These are phyloP conservation scores for Prosopocoilus inquinatus DNA, from an alignment of 2,888 invertebrate genomes.

Conservation along the genomic window DNA sequence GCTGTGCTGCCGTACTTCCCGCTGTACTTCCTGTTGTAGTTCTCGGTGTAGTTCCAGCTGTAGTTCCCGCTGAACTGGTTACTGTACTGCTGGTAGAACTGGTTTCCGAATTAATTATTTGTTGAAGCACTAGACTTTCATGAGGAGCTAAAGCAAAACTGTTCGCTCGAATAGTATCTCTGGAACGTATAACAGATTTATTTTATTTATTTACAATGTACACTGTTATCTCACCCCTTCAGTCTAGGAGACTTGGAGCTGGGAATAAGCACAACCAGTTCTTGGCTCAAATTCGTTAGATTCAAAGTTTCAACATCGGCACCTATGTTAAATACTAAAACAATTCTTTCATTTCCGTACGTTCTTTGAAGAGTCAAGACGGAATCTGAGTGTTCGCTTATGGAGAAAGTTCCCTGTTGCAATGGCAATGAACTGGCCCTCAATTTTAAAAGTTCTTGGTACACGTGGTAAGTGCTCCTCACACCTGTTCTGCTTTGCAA, in stretches of 20 bases:
- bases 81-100: too few relatives aligned
- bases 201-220: background rate
- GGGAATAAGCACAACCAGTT: background rate
- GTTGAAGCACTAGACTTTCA: background rate
- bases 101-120: too few relatives aligned
- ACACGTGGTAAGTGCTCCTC: constrained; percentile 63
- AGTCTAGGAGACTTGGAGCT: background rate
- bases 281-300: constrained; percentile 38
- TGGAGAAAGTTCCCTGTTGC: constrained; percentile 49
- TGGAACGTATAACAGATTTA: background rate
- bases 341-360: constrained; percentile 11
- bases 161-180: background rate
- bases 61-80: too few relatives aligned
- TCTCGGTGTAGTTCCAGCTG: too few relatives aligned
- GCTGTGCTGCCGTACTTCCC: too few relatives aligned
- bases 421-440: constrained; percentile 53
- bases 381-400: background rate
- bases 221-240: background rate
- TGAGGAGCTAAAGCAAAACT: background rate
- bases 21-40: too few relatives aligned
- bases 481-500: constrained; percentile 47
- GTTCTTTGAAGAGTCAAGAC: background rate
- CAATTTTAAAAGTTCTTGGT: constrained; percentile 57
- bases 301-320: constrained; percentile 53
- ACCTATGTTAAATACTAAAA: constrained; percentile 48